Evolutionary conservation across 2,797 vertebrate species (phyloP), one percentile per base, ranked within the genome.

Genomic region (Myiotriccus ornatus): DNA sequence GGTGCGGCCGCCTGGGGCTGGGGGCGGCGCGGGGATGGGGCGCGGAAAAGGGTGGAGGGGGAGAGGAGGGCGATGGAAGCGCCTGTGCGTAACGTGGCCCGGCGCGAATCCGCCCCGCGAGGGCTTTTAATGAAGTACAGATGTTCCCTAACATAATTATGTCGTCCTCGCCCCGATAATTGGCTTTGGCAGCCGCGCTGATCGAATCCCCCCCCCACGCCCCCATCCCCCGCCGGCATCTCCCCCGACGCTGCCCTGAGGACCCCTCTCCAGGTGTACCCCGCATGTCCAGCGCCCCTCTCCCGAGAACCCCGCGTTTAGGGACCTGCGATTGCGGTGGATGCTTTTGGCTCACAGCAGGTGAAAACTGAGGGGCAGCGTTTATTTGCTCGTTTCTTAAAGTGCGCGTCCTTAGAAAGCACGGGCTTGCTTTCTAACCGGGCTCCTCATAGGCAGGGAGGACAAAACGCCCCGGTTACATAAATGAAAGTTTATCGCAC

Each of bases 111-210:
- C 55, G 78, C 81, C 91, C 75, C 56, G 56, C 39, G 68, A 88
- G 92, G 71, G 87, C 47, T 95, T 62, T 70, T 94, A 95, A 90
- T 77, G 92, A 85, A 88, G 85, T 85, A 60, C 95, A 93, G 90
- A 62, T 87, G 93, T 87, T 91, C 73, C 92, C 73, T 93, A 46
- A 90, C 81, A 25, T 44, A 87, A 91, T 93, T 86, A 88, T 46
- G 12, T 73, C 19, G 64, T 87, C 44, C 41, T 87, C 71, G 41
- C 23, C n/a, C 64, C 24, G 62, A 32, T 86, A 81, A 93, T 92
- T 81, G 83, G 86, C 56, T 90, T 75, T 81, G 94, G 85, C 93
- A 89, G 89, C 6, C 32, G 55, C 13, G 78, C 50, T 17, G 89
- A 89, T 89, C 59, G 56, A 82, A 73, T 34, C 22, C 44, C 22